Evolutionary conservation across 2,113 vertebrate genomes (phyloP).

Genomic region (Sinocyclocheilus anshuiensis): DNA sequence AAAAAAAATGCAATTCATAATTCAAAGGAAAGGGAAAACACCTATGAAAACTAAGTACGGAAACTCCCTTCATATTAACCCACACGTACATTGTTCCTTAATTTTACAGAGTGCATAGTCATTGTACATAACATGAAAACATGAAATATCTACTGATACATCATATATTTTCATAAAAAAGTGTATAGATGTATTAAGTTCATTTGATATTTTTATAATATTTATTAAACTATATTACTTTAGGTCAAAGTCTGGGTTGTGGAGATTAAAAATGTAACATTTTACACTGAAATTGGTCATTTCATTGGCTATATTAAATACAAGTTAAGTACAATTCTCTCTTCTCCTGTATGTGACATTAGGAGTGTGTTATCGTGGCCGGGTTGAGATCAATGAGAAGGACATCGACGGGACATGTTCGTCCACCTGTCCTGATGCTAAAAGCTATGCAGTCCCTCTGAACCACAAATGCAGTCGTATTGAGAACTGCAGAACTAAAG

Average conservation of each 20-base stretch:
- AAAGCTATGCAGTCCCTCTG: slow-evolving; percentile 67
- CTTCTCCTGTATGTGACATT: background rate
- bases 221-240: background rate
- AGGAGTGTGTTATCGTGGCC: slow-evolving; percentile 80
- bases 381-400: slow-evolving; percentile 75
- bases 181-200: background rate
- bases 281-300: background rate
- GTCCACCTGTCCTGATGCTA: slow-evolving; percentile 72
- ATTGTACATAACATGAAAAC: background rate
- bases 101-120: background rate
- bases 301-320: background rate
- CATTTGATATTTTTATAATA: background rate
- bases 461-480: slow-evolving; percentile 75
- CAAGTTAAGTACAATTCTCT: background rate
- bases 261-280: background rate
- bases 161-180: background rate
- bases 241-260: background rate
- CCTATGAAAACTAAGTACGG: background rate
- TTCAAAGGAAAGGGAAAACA: background rate
- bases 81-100: background rate
- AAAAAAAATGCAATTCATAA: background rate
- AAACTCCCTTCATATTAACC: background rate
- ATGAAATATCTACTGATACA: background rate
- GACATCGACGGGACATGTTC: slow-evolving; percentile 76
- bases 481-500: slow-evolving; percentile 77